Conservation (phyloP, 2,888 invertebrate genomes). For the Philaethria dido region DNA sequence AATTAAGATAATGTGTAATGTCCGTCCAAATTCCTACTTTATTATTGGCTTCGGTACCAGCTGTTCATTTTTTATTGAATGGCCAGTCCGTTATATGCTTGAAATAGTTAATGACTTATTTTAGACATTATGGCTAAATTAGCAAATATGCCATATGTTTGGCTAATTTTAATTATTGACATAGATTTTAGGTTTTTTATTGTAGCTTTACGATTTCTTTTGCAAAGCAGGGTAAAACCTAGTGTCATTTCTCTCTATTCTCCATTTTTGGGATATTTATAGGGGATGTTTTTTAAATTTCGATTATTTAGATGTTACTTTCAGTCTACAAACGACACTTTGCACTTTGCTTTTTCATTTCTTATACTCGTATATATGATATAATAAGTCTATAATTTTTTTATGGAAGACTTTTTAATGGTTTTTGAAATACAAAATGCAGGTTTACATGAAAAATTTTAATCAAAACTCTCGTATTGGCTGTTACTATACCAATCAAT, state of each 20-base stretch:
- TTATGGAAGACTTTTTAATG: not conserved
- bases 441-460: conserved; percentile 19
- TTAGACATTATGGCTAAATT: conserved; percentile 39
- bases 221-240: too few species aligned
- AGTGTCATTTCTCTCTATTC: too few species aligned
- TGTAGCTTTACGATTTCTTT: not conserved
- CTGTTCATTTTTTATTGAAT: conserved; percentile 60
- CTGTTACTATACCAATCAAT: conserved; percentile 44
- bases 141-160: not conserved
- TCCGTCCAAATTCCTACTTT: conserved; percentile 74
- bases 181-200: not conserved
- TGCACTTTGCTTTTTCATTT: too few species aligned
- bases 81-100: conserved; percentile 68
- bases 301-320: too few species aligned
- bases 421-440: not conserved
- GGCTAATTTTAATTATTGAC: not conserved
- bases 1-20: conserved; percentile 82
- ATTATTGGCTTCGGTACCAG: conserved; percentile 66
- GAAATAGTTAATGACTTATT: conserved; percentile 79
- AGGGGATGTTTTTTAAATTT: too few species aligned
- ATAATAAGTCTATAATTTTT: too few species aligned
- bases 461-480: conserved; percentile 36
- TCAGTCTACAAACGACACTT: too few species aligned
- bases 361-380: too few species aligned
- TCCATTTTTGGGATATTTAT: too few species aligned